Percentiles rank a stretch among this genome's conserved stretches.
Conservation (phyloP, 2,113 vertebrate species). For the Strix aluco region DNA sequence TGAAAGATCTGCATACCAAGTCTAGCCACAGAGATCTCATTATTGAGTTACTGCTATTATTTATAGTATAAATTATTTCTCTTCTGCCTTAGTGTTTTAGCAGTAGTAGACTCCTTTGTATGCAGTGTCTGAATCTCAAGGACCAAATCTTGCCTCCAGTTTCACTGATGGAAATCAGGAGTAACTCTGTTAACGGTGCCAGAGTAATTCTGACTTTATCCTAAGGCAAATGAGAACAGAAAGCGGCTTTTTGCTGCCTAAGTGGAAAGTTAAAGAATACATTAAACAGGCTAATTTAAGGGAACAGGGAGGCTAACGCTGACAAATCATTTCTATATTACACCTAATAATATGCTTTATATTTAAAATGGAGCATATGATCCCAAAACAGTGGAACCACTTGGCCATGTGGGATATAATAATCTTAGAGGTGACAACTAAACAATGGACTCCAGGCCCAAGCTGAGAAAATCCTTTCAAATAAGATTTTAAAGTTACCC, state of each 20-base stretch:
- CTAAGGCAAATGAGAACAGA: background rate
- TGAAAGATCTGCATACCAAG: background rate
- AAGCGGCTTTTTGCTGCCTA: background rate
- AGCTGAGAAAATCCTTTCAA: background rate
- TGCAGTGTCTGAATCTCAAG: background rate
- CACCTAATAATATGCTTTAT: background rate
- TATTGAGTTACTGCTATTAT: background rate
- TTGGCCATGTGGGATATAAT: background rate
- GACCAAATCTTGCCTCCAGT: background rate
- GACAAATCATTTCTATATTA: conserved; percentile 29
- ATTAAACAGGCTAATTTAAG: background rate
- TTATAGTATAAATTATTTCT: background rate
- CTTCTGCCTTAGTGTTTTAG: background rate
- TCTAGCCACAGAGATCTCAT: background rate
- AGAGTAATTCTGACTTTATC: background rate
- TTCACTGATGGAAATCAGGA: background rate
- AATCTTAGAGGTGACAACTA: background rate
- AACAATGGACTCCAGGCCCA: background rate
- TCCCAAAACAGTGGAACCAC: background rate
- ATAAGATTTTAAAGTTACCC: background rate
- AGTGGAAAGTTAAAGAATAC: background rate
- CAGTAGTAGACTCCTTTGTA: background rate
- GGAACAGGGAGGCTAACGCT: background rate
- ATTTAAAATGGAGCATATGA: conserved; percentile 1
- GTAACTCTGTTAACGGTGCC: background rate